These are phyloP conservation scores for Epinephelus coioides DNA, from an alignment of 2,797 vertebrate species.

Conservation along the genomic window DNA sequence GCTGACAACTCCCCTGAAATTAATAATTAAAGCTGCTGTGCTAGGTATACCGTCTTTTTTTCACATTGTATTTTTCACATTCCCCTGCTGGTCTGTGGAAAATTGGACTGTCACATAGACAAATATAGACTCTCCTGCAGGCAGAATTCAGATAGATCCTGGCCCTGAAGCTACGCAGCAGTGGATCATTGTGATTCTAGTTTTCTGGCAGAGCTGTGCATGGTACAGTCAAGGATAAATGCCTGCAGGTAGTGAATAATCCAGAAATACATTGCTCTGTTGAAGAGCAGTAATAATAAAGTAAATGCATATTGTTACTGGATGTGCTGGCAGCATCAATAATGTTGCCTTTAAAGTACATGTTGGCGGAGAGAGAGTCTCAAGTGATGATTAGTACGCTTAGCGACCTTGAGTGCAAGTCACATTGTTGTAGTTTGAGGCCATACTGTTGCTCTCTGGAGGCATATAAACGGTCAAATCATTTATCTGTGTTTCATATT, in stretches of 20 bases:
- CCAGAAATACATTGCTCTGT: conserved; percentile 11
- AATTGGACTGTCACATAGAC: conserved; percentile 58
- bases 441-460: conserved; percentile 41
- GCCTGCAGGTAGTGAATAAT: conserved; percentile 41
- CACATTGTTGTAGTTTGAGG: conserved; percentile 53
- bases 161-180: conserved; percentile 35
- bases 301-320: conserved; percentile 42
- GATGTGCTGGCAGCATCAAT: conserved; percentile 43
- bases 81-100: conserved; percentile 35
- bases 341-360: conserved; percentile 48
- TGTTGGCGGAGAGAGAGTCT: conserved; percentile 34
- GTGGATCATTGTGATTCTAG: conserved; percentile 39
- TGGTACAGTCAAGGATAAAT: conserved; percentile 43
- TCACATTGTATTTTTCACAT: conserved; percentile 32
- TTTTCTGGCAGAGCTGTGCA: conserved; percentile 23
- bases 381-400: conserved; percentile 42
- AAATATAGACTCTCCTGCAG: conserved; percentile 66
- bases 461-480: conserved; percentile 44
- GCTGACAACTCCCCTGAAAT: conserved; percentile 48
- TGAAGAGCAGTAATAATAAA: conserved; percentile 31
- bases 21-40: conserved; percentile 70
- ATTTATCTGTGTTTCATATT: conserved; percentile 41
- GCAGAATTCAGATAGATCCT: conserved; percentile 46
- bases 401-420: conserved; percentile 64
- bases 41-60: conserved; percentile 27